These are phyloP conservation scores for Paedocypris micromegethes DNA, from an alignment of 2,797 vertebrate species.

Conservation along the genomic window DNA sequence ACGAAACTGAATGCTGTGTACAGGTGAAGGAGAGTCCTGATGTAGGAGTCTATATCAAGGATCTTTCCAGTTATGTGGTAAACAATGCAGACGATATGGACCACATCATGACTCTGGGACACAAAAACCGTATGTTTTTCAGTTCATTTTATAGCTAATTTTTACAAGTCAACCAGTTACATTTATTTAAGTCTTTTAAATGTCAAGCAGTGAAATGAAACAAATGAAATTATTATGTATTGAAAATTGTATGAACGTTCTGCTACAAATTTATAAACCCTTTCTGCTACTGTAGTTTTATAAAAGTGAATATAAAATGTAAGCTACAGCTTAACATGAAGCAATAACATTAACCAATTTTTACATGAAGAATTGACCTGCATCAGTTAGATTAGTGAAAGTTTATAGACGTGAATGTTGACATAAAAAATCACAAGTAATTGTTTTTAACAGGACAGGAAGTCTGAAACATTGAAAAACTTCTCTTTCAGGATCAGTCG, in stretches of 20 bases:
- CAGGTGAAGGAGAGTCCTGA: slow-evolving; percentile 99
- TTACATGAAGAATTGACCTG: too few species aligned
- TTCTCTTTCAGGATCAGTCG: slow-evolving; percentile 80
- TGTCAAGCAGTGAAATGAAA: background rate
- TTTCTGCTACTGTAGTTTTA: too few species aligned
- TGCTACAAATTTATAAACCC: too few species aligned
- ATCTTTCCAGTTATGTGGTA: slow-evolving; percentile 92
- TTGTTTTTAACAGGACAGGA: background rate
- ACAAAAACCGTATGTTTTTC: slow-evolving; percentile 89
- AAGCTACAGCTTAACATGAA: too few species aligned
- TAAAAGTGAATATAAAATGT: too few species aligned
- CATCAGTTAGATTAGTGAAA: too few species aligned
- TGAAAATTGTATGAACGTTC: too few species aligned
- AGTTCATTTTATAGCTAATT: too few species aligned
- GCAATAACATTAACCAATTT: too few species aligned
- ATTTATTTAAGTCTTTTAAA: slow-evolving; percentile 3
- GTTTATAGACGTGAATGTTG: too few species aligned
- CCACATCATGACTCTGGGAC: slow-evolving; percentile 95
- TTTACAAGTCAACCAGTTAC: background rate
- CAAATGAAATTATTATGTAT: too few species aligned
- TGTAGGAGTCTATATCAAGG: slow-evolving; percentile 98
- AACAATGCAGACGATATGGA: slow-evolving; percentile 99
- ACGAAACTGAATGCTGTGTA: background rate
- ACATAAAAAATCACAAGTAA: background rate
- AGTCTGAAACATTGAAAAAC: background rate